A percentile compares a stretch with the other conserved stretches of the same genome.
These are phyloP conservation scores for Allacma fusca DNA, from an alignment of 2,888 invertebrate genomes.

Conservation along the genomic window DNA sequence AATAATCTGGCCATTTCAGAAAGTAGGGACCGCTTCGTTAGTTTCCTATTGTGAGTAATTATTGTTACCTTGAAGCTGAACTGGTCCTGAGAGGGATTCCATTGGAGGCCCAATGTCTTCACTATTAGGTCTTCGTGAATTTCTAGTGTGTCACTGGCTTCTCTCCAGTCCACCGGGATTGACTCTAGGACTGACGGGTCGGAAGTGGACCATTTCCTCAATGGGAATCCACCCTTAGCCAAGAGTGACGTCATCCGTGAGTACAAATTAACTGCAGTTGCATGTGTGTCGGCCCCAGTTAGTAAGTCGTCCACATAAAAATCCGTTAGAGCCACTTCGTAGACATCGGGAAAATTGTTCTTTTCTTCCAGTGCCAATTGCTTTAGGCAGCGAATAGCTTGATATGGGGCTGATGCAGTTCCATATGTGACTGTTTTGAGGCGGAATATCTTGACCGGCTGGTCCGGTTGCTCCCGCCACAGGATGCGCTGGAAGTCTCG, in stretches of 20 bases:
- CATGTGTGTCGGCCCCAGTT: slow-evolving; percentile 52
- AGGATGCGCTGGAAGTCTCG: slow-evolving; percentile 63
- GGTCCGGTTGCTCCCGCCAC: slow-evolving; percentile 61
- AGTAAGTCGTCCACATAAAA: slow-evolving; percentile 63
- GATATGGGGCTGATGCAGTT: slow-evolving; percentile 61
- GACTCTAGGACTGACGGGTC: background rate
- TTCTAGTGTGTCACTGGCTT: background rate
- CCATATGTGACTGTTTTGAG: slow-evolving; percentile 63
- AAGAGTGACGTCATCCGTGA: too few species aligned
- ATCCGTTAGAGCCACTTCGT: slow-evolving; percentile 23
- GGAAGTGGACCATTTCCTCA: slow-evolving; percentile 60
- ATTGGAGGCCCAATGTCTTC: slow-evolving; percentile 40
- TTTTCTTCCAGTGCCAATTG: slow-evolving; percentile 59
- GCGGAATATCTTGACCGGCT: slow-evolving; percentile 51
- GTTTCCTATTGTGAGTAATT: background rate
- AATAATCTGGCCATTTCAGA: background rate
- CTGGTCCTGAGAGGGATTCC: slow-evolving; percentile 19
- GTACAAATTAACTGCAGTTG: too few species aligned
- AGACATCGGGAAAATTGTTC: slow-evolving; percentile 41
- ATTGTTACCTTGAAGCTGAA: slow-evolving; percentile 8
- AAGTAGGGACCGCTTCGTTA: background rate
- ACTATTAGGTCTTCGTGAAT: slow-evolving; percentile 10
- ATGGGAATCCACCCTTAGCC: slow-evolving; percentile 31
- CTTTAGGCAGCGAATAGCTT: slow-evolving; percentile 60
- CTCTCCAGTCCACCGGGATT: slow-evolving; percentile 30